These are phyloP conservation scores for Anastrepha obliqua DNA, from an alignment of 1,140 invertebrate genomes.

Conservation along the genomic window DNA sequence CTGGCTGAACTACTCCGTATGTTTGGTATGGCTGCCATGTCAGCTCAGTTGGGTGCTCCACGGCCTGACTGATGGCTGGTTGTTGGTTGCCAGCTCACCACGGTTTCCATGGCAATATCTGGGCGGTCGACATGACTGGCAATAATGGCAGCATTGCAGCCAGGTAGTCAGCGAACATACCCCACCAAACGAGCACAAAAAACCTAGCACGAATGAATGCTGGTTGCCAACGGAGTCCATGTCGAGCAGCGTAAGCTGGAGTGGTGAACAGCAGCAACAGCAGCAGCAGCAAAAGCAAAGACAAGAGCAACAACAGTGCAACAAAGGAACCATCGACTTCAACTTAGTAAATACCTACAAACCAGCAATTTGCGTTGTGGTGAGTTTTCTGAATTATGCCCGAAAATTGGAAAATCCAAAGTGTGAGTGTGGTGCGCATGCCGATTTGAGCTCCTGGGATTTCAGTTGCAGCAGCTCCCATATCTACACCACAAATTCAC, in stretches of 20 bases:
- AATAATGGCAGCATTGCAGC: slow-evolving; percentile 19
- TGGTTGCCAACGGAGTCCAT: slow-evolving; percentile 26
- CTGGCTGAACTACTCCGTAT: background rate
- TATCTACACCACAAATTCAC: slow-evolving; percentile 7
- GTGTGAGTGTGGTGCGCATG: slow-evolving; percentile 24
- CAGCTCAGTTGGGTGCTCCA: slow-evolving; percentile 31
- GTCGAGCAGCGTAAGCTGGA: background rate
- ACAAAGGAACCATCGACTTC: background rate
- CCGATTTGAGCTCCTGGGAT: slow-evolving; percentile 3
- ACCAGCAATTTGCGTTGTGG: slow-evolving; percentile 45
- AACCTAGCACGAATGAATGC: background rate
- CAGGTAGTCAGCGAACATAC: slow-evolving; percentile 3
- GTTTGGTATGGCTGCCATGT: background rate
- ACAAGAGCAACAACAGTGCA: background rate
- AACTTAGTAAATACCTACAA: slow-evolving; percentile 29
- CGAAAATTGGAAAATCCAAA: background rate
- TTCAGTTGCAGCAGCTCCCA: background rate
- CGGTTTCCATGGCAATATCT: slow-evolving; percentile 47
- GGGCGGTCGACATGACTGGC: slow-evolving; percentile 27
- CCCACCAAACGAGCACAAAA: slow-evolving; percentile 3
- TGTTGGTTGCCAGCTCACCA: slow-evolving; percentile 39
- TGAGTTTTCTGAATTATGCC: slow-evolving; percentile 30
- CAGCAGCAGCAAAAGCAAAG: background rate
- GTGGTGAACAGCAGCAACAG: slow-evolving; percentile 29
- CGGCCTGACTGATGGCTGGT: background rate